These are phyloP conservation scores for Steinernema feltiae DNA, from an alignment of 1,140 invertebrate genomes.

Conservation along the genomic window DNA sequence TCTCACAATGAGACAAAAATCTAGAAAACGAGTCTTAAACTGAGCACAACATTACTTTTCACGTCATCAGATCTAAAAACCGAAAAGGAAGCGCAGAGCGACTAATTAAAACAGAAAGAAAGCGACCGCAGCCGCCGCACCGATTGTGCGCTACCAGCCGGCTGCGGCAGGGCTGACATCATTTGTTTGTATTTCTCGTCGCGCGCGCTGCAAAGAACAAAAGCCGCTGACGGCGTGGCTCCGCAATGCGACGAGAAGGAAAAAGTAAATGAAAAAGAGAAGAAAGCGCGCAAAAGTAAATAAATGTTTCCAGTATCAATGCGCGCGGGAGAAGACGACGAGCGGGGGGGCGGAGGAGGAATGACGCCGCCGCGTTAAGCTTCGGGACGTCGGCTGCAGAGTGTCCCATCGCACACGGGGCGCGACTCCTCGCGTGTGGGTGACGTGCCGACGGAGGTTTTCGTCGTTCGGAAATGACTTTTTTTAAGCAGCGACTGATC, in stretches of 20 bases:
- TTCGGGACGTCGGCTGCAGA: no score
- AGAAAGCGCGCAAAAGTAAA: not conserved
- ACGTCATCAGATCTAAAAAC: not conserved
- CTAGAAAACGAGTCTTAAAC: no score
- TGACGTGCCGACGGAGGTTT: no score
- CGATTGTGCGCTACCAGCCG: not conserved
- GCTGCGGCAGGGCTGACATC: not conserved
- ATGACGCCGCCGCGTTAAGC: not conserved
- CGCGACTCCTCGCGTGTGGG: no score
- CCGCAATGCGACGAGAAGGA: not conserved
- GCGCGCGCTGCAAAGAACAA: not conserved
- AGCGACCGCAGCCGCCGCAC: not conserved
- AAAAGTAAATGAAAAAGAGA: not conserved
- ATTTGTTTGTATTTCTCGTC: slow-evolving; percentile 5
- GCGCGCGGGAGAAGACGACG: slow-evolving; percentile 17
- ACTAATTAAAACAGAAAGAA: not conserved
- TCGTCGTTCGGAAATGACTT: no score
- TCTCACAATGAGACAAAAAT: no score
- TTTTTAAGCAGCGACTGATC: no score
- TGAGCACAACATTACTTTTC: not conserved
- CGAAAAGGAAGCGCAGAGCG: not conserved
- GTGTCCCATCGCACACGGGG: no score
- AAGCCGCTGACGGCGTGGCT: not conserved
- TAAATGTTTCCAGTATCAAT: slow-evolving; percentile 25
- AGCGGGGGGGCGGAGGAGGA: not conserved